A percentile compares a stretch with the other conserved stretches of the same genome.
Conservation (phyloP, 2,888 invertebrate genomes). For the Congeria kusceri region DNA sequence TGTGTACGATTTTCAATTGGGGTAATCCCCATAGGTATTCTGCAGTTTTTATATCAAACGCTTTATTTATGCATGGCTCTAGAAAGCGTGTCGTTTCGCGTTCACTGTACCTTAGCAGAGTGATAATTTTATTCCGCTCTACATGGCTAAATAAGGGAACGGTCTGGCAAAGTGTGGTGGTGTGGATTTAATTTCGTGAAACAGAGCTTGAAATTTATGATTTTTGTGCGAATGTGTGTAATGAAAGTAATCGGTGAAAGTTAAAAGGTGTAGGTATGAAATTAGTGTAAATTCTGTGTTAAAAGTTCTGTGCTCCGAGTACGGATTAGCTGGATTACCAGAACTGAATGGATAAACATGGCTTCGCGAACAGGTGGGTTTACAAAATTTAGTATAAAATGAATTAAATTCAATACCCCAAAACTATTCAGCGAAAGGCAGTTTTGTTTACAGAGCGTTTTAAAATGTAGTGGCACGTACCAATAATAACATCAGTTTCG, state of each 20-base stretch:
- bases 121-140: slow-evolving; percentile 26
- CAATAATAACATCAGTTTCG: neutral
- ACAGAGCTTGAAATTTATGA: neutral
- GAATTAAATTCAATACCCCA: no score
- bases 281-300: no score
- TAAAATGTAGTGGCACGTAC: no score
- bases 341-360: no score
- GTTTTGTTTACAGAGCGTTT: no score
- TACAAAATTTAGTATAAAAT: no score
- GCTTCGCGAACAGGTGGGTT: no score
- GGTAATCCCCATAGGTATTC: slow-evolving; percentile 28
- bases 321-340: no score
- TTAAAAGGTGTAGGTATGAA: no score
- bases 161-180: neutral
- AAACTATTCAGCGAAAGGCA: no score
- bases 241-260: neutral
- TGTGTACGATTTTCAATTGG: slow-evolving; percentile 8
- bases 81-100: slow-evolving; percentile 25
- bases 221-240: neutral
- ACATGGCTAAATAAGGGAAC: neutral
- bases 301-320: no score
- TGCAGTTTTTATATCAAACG: slow-evolving; percentile 37
- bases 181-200: neutral
- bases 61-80: slow-evolving; percentile 27
- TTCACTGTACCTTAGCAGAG: slow-evolving; percentile 34